These are phyloP conservation scores for Meteorus cinctellus DNA, from an alignment of 2,888 invertebrate genomes.

Conservation along the genomic window DNA sequence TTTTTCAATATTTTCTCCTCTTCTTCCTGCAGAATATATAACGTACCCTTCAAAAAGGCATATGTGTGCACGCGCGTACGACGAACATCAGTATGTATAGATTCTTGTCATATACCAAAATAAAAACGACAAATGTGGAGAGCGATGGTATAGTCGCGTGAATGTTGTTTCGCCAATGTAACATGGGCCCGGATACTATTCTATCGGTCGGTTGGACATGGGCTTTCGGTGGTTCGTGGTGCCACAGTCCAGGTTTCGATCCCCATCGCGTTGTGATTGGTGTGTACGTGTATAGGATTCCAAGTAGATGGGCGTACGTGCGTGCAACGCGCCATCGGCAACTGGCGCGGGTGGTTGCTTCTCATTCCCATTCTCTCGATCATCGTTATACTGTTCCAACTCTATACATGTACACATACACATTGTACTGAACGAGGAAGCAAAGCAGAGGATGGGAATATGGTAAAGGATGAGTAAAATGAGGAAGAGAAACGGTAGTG, in stretches of 20 bases:
- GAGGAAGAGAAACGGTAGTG: constrained; percentile 6
- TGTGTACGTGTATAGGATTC: constrained; percentile 58
- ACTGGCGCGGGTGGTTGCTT: constrained; percentile 37
- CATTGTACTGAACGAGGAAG: neutral
- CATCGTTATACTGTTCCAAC: neutral
- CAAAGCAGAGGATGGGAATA: constrained; percentile 9
- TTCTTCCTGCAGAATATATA: neutral
- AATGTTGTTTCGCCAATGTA: constrained; percentile 40
- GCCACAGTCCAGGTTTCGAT: constrained; percentile 52
- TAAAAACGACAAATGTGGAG: constrained; percentile 49
- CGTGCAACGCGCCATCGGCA: constrained; percentile 52
- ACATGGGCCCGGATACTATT: constrained; percentile 43
- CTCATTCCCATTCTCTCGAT: constrained; percentile 30
- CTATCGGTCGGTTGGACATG: constrained; percentile 55
- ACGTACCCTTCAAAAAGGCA: neutral
- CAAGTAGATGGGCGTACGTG: constrained; percentile 54
- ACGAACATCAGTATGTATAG: neutral
- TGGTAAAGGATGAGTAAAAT: neutral
- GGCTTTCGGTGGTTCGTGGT: constrained; percentile 45
- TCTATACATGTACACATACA: neutral
- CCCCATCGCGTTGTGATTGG: constrained; percentile 60
- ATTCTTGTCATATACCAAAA: neutral
- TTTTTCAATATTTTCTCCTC: neutral
- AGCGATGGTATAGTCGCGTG: constrained; percentile 26
- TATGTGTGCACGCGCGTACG: neutral